phyloP scores from a whole-genome alignment of 2,888 invertebrate genomes.

The Tachina grossa region DNA sequence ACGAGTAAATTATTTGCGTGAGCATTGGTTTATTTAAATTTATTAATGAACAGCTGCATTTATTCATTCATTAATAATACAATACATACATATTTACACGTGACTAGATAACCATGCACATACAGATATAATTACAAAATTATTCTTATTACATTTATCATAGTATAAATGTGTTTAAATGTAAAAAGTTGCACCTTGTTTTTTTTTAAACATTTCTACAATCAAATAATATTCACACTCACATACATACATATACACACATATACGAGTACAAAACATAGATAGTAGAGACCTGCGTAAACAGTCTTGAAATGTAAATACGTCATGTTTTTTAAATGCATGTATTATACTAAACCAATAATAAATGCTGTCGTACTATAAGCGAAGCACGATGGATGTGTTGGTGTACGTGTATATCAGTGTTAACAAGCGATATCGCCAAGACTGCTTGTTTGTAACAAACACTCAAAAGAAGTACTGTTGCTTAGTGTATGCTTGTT shows the following conservation, averaged over 20 bases:
- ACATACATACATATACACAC: background rate
- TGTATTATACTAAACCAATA: too few species aligned
- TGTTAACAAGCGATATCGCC: too few species aligned
- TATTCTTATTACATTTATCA: background rate
- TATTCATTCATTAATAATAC: background rate
- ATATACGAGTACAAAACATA: background rate
- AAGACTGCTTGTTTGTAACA: too few species aligned
- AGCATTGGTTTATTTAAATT: background rate
- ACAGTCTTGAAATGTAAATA: too few species aligned
- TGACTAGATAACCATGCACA: background rate
- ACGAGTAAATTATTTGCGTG: too few species aligned
- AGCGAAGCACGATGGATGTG: too few species aligned
- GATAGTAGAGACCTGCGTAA: too few species aligned
- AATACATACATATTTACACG: background rate
- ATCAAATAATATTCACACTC: background rate
- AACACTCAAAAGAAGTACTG: too few species aligned
- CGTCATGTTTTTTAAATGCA: too few species aligned
- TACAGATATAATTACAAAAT: background rate
- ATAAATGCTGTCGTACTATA: too few species aligned
- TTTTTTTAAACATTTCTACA: slow-evolving; percentile 4
- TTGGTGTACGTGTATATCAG: too few species aligned
- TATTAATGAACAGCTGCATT: slow-evolving; percentile 4
- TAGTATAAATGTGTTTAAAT: background rate
- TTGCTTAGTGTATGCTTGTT: too few species aligned
- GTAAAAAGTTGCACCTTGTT: slow-evolving; percentile 49